Conservation (phyloP, 1,140 invertebrate genomes). For the Antheraea mylitta region DNA sequence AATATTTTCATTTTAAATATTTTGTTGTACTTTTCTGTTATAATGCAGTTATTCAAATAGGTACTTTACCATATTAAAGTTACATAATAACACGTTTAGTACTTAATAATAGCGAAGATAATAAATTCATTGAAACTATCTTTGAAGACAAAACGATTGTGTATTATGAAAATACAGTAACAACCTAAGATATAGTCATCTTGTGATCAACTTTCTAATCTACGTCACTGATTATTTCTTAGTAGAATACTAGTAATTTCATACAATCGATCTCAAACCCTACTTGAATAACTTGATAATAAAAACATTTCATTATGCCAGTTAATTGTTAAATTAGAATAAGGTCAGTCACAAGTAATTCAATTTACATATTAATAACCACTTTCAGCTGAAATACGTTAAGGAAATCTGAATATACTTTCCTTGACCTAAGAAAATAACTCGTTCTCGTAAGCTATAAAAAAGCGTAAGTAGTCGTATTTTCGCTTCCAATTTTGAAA, state of each 20-base stretch:
- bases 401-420: not conserved
- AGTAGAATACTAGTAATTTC: not conserved
- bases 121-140: too few species aligned
- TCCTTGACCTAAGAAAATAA: not conserved
- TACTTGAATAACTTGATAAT: not conserved
- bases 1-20: too few species aligned
- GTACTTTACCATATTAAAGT: too few species aligned
- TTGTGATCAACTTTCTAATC: too few species aligned
- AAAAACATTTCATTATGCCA: not conserved
- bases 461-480: not conserved
- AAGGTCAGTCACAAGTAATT: not conserved
- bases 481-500: not conserved
- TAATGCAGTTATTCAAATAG: too few species aligned
- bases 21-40: too few species aligned
- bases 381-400: not conserved
- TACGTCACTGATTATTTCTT: not conserved
- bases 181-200: too few species aligned
- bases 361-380: not conserved
- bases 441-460: not conserved
- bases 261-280: not conserved
- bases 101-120: too few species aligned
- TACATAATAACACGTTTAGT: too few species aligned
- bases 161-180: too few species aligned
- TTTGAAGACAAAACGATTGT: too few species aligned
- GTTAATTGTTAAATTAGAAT: not conserved